These are phyloP conservation scores for Syngnathus typhle DNA, from an alignment of 2,113 vertebrate species.

Conservation along the genomic window DNA sequence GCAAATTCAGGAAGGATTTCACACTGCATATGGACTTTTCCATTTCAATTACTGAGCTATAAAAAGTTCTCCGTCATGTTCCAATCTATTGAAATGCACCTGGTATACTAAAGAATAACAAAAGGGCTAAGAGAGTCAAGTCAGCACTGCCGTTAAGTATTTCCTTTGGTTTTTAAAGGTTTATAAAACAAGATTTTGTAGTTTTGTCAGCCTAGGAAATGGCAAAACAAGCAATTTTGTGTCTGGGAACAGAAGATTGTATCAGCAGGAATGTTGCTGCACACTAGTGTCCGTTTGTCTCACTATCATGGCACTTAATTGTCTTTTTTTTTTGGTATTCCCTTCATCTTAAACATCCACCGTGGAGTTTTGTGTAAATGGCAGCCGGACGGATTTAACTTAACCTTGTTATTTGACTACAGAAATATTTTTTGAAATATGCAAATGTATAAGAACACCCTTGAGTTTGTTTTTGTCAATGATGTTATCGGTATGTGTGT, in stretches of 20 bases:
- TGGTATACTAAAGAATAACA: neutral
- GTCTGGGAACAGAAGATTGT: conserved; percentile 42
- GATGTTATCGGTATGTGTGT: conserved; percentile 50
- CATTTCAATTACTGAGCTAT: no score
- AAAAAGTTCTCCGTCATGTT: neutral
- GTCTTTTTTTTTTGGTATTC: conserved; percentile 18
- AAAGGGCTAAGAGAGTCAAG: neutral
- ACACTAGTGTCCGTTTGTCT: neutral
- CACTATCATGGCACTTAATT: conserved; percentile 38
- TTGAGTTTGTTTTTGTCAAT: conserved; percentile 40
- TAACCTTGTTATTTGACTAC: conserved; percentile 45
- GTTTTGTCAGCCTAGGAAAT: conserved; percentile 30
- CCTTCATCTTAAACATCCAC: conserved; percentile 15
- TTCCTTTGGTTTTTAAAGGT: conserved; percentile 24
- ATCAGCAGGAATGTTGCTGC: neutral
- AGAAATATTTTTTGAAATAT: conserved; percentile 64
- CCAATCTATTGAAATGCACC: neutral
- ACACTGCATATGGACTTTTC: neutral
- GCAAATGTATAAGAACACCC: conserved; percentile 63
- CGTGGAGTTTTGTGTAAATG: conserved; percentile 38
- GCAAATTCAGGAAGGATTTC: neutral
- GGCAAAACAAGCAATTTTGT: conserved; percentile 14
- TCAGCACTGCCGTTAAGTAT: neutral
- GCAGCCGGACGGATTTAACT: conserved; percentile 41
- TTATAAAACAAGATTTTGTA: conserved; percentile 16